Evolutionary conservation across 2,888 invertebrate species (phyloP), one percentile per base, ranked within the genome.

Genomic region (Parnassius mnemosyne): DNA sequence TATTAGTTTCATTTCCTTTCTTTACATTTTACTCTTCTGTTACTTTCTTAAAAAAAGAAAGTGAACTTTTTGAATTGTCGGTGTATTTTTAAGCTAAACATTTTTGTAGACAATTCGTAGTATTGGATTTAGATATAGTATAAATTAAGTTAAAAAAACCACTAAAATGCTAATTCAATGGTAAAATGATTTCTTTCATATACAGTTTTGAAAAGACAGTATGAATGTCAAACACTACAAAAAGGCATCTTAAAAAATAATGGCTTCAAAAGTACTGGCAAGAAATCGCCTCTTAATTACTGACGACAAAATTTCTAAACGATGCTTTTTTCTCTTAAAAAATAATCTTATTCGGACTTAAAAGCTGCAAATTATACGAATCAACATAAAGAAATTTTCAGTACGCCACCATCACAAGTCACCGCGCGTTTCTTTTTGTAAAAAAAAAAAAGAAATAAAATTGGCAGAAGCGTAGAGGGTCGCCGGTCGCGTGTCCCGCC

Each of bases 401-500:
- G 62, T 54, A 47, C 34, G 49, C 44, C 43, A 47, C 49, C 53
- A 46, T 54, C 57, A 58, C 34, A 53, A 62, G 62, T 63, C 54
- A 54, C 46, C 42, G 55, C 52, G 58, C 42, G 44, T 44, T 60
- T 54, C 53, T 66, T 63, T 62, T 60, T 60, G 47, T 47, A 11
- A 3, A 53, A 16, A 61, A 52, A 46, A 60, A 53, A 57, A 61
- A 60, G 41, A 71, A 71, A 71, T 67, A 71, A 72, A 71, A 73
- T 73, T 74, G 72, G 73, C 75, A 74, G 77, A 76, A 74, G 74
- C 72, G 71, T 65, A 66, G 68, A 69, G 74, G 78, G 74, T 73
- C 72, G 74, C 73, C 66, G 71, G 78, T 73, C 81, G 81, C 80
- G 83, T 79, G 82, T 73, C 77, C 69, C 74, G 71, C 89, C 89